Evolutionary conservation across 2,113 vertebrate species (phyloP), one percentile per base, ranked within the genome.

Genomic region (Podilymbus podiceps): DNA sequence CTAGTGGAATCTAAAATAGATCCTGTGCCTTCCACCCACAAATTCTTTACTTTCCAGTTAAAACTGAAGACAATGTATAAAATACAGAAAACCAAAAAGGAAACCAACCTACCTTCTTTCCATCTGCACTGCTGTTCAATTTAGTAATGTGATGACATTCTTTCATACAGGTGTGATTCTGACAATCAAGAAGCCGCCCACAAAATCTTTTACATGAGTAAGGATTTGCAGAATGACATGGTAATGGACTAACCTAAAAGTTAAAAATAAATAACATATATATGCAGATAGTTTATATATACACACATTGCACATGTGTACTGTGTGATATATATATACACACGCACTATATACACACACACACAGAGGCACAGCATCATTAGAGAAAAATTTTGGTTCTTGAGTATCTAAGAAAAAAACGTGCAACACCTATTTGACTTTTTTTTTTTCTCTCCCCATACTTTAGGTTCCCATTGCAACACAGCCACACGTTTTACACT

Each of bases 151-250:
- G 85, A 89, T 99, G 99, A 85, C 99, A 99, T 89, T 98, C 98
- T 85, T 97, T 98, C 93, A 95, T 93, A 91, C 99, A 99, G 7
- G 82, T 97, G 72, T 99, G 99, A 97, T 99, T 99, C 64, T 98
- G 97, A 80, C 99, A 99, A 53, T 92, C 77, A 91, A 99, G 97
- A 42, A 95, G 93, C 28, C 98, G 96, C 38, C 99, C 99, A 93
- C 99, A 99, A 46, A 77, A 67, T 47, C 98, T 98, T 69, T 97
- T 98, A 85, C 99, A 99, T 11, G 99, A 99, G 85, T 98, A 99
- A 9, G 98, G 98, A 30, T 96, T 97, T 47, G 96, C 96, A 66
- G 95, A 86, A 90, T 99, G 98, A 93, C 99, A 99, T 3, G 98
- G 98, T 9, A 99, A 93, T 0, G 97, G 98, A 90, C 97, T 98